Conservation (phyloP, 2,888 invertebrate species). For the Cataglyphis cursor region DNA sequence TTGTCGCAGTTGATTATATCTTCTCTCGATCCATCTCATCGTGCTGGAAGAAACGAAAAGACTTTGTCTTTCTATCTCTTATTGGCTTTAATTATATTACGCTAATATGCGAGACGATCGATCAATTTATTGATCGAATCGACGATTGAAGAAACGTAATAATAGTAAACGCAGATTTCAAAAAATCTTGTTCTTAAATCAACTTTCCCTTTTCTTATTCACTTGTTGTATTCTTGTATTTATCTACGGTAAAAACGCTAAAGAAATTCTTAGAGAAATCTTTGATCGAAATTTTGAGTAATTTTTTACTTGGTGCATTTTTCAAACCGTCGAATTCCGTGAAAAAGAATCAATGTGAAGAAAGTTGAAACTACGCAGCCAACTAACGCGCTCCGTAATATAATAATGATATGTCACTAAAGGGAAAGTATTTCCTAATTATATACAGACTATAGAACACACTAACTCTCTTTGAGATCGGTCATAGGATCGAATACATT, state of each 20-base stretch:
- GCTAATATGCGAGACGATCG: not conserved
- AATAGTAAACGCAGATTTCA: not conserved
- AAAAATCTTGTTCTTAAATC: not conserved
- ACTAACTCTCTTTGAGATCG: conserved; percentile 21
- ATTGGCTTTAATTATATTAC: conserved; percentile 7
- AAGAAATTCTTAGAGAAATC: not conserved
- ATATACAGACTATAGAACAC: not conserved
- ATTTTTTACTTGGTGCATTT: not conserved
- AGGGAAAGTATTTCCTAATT: conserved; percentile 25
- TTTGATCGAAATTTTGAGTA: not conserved
- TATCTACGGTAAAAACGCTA: too few relatives aligned
- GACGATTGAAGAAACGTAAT: not conserved
- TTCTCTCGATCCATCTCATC: not conserved
- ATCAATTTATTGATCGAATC: not conserved
- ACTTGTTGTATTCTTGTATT: not conserved
- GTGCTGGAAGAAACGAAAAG: not conserved
- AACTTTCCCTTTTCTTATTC: not conserved
- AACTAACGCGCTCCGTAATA: not conserved
- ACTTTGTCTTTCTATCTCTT: not conserved
- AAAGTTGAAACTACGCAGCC: not conserved
- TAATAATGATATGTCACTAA: not conserved
- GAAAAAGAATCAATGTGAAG: not conserved
- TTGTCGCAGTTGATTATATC: not conserved
- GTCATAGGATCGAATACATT: conserved; percentile 21
- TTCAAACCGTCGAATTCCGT: not conserved